These are phyloP conservation scores for Hypanus sabinus DNA, from an alignment of 2,113 vertebrate species.

Conservation along the genomic window DNA sequence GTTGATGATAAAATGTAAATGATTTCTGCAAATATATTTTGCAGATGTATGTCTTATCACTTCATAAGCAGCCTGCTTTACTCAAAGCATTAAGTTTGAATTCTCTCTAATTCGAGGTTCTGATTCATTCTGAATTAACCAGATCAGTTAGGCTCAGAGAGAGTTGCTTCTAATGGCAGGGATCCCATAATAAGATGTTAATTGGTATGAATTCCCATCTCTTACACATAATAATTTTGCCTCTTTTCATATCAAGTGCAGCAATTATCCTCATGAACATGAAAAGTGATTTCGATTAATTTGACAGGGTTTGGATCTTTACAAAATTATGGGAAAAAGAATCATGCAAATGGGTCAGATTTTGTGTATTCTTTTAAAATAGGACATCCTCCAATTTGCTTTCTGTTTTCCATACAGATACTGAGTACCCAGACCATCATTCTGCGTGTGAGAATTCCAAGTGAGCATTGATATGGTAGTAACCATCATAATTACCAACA, in stretches of 20 bases:
- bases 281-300: not conserved
- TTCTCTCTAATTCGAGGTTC: not conserved
- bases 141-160: not conserved
- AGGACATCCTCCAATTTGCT: not conserved
- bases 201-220: not conserved
- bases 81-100: not conserved
- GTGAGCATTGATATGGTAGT: not conserved
- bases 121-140: conserved; percentile 12
- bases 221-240: not conserved
- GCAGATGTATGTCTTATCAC: not conserved
- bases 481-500: not conserved
- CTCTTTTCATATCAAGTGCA: not conserved
- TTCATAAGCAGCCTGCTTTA: not conserved
- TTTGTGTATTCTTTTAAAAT: not conserved
- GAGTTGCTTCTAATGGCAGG: not conserved
- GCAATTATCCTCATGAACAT: not conserved
- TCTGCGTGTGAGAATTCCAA: too few relatives aligned
- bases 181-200: not conserved
- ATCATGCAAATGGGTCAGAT: not conserved
- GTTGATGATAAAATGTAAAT: not conserved
- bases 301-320: not conserved
- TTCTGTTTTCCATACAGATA: not conserved
- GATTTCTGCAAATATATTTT: too few relatives aligned
- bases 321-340: not conserved
- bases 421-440: not conserved